phyloP scores from a whole-genome alignment of 2,113 vertebrate genomes.

The Varanus salvator region DNA sequence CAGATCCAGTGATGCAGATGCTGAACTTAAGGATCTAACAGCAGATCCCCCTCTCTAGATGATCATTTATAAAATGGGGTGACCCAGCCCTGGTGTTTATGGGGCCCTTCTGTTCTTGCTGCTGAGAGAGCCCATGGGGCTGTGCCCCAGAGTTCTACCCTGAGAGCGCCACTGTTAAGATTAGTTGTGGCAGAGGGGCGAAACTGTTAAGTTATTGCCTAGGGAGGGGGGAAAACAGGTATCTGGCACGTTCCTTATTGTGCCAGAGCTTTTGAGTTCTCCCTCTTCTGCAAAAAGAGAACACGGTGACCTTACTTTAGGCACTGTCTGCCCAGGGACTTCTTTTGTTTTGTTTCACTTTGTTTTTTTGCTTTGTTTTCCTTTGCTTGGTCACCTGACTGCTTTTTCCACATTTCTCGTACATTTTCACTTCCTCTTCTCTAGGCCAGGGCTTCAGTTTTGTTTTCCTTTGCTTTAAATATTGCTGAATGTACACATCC shows the following conservation, averaged over 20 bases:
- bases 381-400: background rate
- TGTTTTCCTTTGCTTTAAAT: background rate
- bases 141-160: too few species aligned
- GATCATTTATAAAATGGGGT: too few species aligned
- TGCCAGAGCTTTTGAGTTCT: background rate
- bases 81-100: too few species aligned
- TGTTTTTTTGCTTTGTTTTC: background rate
- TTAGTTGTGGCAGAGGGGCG: background rate
- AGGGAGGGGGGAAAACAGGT: too few species aligned
- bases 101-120: too few species aligned
- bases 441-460: background rate
- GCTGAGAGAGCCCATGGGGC: too few species aligned
- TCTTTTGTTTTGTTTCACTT: background rate
- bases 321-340: background rate
- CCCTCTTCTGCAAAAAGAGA: background rate
- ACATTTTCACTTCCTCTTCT: too few species aligned
- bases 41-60: too few species aligned
- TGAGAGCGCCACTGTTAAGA: too few species aligned
- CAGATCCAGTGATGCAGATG: background rate
- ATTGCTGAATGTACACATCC: background rate
- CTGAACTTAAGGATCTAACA: too few species aligned
- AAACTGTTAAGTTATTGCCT: background rate
- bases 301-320: background rate
- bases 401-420: background rate
- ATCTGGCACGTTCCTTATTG: background rate